These are phyloP conservation scores for Scomber japonicus DNA, from an alignment of 2,113 vertebrate genomes.

Conservation along the genomic window DNA sequence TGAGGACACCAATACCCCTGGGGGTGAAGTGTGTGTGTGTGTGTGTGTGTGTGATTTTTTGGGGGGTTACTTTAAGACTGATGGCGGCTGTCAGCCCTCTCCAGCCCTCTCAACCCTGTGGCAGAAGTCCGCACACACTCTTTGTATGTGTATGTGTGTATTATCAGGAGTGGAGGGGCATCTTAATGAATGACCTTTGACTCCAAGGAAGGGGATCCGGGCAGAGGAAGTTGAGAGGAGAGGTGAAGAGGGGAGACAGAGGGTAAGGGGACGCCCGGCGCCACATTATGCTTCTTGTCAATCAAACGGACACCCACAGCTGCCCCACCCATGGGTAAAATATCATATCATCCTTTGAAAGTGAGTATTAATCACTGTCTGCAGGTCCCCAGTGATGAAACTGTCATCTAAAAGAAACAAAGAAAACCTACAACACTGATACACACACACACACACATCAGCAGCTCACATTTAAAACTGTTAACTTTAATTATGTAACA, in stretches of 20 bases:
- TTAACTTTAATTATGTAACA: too few relatives aligned
- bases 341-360: conserved; percentile 38
- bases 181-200: conserved; percentile 75
- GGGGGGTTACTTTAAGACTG: conserved; percentile 64
- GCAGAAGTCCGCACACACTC: conserved; percentile 35
- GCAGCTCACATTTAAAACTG: background rate
- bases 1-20: conserved; percentile 66
- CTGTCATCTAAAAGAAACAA: background rate
- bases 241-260: conserved; percentile 75
- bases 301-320: conserved; percentile 65
- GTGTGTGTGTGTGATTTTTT: conserved; percentile 16
- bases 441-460: background rate
- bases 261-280: conserved; percentile 69
- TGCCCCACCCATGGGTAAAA: conserved; percentile 19
- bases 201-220: conserved; percentile 74
- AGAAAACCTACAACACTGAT: background rate
- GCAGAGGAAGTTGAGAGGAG: conserved; percentile 77
- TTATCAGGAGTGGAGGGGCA: conserved; percentile 69
- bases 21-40: conserved; percentile 36
- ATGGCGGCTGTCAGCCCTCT: conserved; percentile 72
- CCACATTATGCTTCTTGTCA: conserved; percentile 78
- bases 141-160: conserved; percentile 35
- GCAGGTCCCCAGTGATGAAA: background rate
- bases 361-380: conserved; percentile 27
- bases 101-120: conserved; percentile 50